Base-by-base conservation (phyloP, 2,113 vertebrate species). In the Podarcis cretensis region DNA sequence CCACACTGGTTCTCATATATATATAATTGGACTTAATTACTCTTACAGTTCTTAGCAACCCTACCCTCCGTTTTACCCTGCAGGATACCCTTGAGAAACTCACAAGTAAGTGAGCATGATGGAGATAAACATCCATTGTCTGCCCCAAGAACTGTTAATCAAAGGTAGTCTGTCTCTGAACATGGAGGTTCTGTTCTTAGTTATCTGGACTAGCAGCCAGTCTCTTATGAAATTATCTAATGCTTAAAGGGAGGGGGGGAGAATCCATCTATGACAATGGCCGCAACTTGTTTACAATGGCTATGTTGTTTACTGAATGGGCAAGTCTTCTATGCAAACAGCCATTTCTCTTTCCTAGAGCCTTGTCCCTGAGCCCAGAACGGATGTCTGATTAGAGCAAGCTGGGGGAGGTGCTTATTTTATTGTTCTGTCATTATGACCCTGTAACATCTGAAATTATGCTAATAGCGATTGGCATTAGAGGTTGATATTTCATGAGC, bases 401-500 rank as follows among this genome's bases (percentile, higher is more conserved):
- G 79, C 35, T 71, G 73, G 23, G 48, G 74, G 32, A n/a, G 59
- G 40, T 66, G 30, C 2, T 73, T 81, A 23, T 86, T 48, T 81
- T 27, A 43, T 21, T 65, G 89, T 81, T 69, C 71, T 10, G 30
- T 80, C 80, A 40, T 90, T 80, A 78, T 80, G 0, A 3, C 5
- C 20, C 30, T 32, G 85, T 79, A 81, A 85, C 12, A 54, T 68
- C 43, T n/a, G 87, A 43, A 63, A 66, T 74, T 57, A 89, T 20
- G 48, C 81, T 89, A 87, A 78, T 81, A 23, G 86, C 59, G 0
- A 68, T 81, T 40, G 57, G 82, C 76, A 69, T 82, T 81, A 83
- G 30, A 83, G 40, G 81, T 80, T 87, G 74, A 74, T 93, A 87
- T 83, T 81, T 94, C 90, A 92, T 20, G 35, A 1, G 30, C 6